Evolutionary conservation across 2,797 vertebrate species (phyloP), one percentile per base, ranked within the genome.

Genomic region (Botia almorhae): DNA sequence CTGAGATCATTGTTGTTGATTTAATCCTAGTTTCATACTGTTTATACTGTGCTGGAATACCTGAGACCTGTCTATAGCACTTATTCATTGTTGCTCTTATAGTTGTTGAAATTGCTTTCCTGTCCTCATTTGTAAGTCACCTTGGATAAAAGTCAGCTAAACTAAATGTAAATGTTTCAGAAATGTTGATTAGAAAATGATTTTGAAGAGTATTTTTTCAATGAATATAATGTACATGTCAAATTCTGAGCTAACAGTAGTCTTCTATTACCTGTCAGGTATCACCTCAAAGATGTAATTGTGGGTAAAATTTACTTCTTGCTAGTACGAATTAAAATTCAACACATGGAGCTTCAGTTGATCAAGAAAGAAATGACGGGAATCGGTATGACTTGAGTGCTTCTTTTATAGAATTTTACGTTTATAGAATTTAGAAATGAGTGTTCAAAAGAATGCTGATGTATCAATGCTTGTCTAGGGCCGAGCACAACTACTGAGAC

Each of bases 251-350:
- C 50, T 78, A 5, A 83, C 21, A 72, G 12, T 8, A 33, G 23
- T 26, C 71, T 63, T 70, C 19, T 75, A 14, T 16, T 78, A 70
- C 80, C 36, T 82, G 82, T 76, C 88, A 99, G 98, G 90, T 99
- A 99, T 92, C 98, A 99, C 89, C 95, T 99, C 88, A 99, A 99
- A 93, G 98, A 99, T 83, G 98, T 99, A 70, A 99, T 99, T 91
- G 97, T 99, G 90, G 98, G 98, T 73, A 99, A 99, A 95, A 99
- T 99, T 89, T 99, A 99, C 91, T 99, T 99, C 89, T 92, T 99
- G 85, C 91, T 99, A 93, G 97, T 99, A 90, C 96, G 98, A 93
- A 99, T 99, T 94, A 99, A 99, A 93, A 99, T 99, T 89, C 98
- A 99, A 88, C 98, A 99, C 91, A 99, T 99, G 98, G 98, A 99